Percentiles rank a stretch among this genome's conserved stretches.
Evolutionary conservation across 2,113 vertebrate species (phyloP).

Genomic region (Sinocyclocheilus anshuiensis): DNA sequence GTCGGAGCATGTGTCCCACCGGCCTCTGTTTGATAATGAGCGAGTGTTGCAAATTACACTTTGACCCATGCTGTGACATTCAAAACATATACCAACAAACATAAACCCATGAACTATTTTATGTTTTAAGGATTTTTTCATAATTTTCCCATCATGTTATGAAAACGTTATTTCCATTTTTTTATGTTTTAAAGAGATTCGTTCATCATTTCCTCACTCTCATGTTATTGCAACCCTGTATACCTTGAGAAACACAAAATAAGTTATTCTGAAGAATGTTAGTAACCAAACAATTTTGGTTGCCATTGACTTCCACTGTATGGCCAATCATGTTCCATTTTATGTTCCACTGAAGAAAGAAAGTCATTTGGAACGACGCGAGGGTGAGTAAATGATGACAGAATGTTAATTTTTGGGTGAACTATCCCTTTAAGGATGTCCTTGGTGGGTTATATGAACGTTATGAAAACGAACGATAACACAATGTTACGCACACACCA

Average conservation of each 20-base stretch:
- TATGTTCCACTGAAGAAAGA: not conserved
- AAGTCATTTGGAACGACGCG: not conserved
- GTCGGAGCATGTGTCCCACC: not conserved
- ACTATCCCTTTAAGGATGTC: not conserved
- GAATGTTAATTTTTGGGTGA: not conserved
- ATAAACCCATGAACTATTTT: not conserved
- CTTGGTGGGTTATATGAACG: not conserved
- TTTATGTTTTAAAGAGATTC: no score
- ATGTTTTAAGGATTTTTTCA: no score
- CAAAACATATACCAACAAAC: slow-evolving; percentile 23
- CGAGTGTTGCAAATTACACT: slow-evolving; percentile 32
- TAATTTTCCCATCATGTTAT: no score
- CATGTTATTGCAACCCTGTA: not conserved
- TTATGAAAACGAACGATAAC: not conserved
- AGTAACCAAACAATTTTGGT: not conserved
- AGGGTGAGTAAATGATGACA: not conserved
- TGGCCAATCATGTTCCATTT: no score
- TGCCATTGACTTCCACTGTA: not conserved
- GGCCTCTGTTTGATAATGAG: slow-evolving; percentile 6
- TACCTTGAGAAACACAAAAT: not conserved
- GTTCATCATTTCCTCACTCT: no score
- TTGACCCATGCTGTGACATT: slow-evolving; percentile 8
- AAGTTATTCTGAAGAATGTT: not conserved
- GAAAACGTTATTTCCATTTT: no score
- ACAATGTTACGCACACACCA: not conserved